Evolutionary conservation across 2,113 vertebrate genomes (phyloP), one percentile per base, ranked within the genome.

Genomic region (Notarius lentiginosus): DNA sequence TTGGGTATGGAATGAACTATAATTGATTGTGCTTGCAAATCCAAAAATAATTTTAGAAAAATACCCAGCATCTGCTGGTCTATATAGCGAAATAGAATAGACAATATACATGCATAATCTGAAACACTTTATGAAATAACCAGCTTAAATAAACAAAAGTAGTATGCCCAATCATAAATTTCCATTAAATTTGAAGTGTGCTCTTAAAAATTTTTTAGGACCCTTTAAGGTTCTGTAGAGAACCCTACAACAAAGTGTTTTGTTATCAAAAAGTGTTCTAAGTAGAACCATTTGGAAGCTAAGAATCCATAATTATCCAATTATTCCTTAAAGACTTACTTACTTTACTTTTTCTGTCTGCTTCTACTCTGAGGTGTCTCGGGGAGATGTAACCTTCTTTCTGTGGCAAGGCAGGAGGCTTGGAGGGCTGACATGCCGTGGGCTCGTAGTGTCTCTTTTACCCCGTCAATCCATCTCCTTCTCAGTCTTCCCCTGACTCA

Each of bases 1-100:
- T 51, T 61, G 34, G 70, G 83, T 84, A 84, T 68, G 49, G 20
- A 84, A 56, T 22, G 10, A 75, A 84, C 11, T 18, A 20, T 73
- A n/a, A 84, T 24, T 30, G 47, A 55, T 56, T 76, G 76, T 63
- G 30, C 9, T 3, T 51, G 7, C 8, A 58, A 84, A 75, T 34
- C 55, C 22, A 51, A 61, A 84, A 49, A 58, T 41, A 49, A 27
- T 61, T 49, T 61, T 30, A 8, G n/a, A 30, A 30, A 79, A 79
- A 51, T 49, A 0, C 7, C 34, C 72, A 75, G 41, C 3, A 4
- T 49, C 8, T 14, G 12, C 27, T 30, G 5, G 47, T 51, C 20
- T 75, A 24, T 51, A 75, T 24, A 51, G 12, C 55, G 5, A 53
- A 77, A 55, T 15, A 53, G 12, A 53, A n/a, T 27, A 55, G 12